Evolutionary conservation across 2,888 invertebrate genomes (phyloP), one percentile per base, ranked within the genome.

Genomic region (Folsomia candida): DNA sequence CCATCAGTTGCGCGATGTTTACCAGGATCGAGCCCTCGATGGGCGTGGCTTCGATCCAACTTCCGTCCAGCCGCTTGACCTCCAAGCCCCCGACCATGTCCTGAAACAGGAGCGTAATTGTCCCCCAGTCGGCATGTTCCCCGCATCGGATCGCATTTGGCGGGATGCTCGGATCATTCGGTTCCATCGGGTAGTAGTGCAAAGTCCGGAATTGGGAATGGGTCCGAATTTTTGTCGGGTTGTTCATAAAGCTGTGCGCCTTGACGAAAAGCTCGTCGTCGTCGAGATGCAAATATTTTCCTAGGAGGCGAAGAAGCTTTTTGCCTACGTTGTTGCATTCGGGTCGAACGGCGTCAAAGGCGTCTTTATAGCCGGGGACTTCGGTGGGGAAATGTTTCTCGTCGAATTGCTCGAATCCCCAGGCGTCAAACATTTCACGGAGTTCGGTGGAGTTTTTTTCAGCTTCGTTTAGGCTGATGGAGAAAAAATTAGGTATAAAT

Each of bases 71-170:
- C 58, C 58, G 14, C 14, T 69, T 69, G 18, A 69, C 72, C 59
- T 72, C 72, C 1, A 72, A 28, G 1, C 72, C 72, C 14, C 69
- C 72, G 22, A 62, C 47, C 65, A 69, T 62, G 51, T 72, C 72
- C 29, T 68, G 54, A 62, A 62, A 61, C 2, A 69, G 51, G 0
- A 68, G 2, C n/a, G 68, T 68, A 14, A 68, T 62, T 20, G 73
- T 61, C 20, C 68, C 70, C 70, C 68, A 68, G 37, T 73, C 73
- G 3, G 47, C 54, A 27, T 73, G 73, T 22, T 73, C 73, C 4
- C 68, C 73, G 27, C 66, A 66, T 1, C 73, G 51, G 18, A 73
- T 68, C 4, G 67, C 67, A 54, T 70, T 27, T 47, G 18, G 1
- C 0, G 70, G 70, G 28, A 68, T 59, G 4, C 57, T 54, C 1